Conservation (phyloP, 1,140 invertebrate genomes). For the Eupeodes corollae region DNA sequence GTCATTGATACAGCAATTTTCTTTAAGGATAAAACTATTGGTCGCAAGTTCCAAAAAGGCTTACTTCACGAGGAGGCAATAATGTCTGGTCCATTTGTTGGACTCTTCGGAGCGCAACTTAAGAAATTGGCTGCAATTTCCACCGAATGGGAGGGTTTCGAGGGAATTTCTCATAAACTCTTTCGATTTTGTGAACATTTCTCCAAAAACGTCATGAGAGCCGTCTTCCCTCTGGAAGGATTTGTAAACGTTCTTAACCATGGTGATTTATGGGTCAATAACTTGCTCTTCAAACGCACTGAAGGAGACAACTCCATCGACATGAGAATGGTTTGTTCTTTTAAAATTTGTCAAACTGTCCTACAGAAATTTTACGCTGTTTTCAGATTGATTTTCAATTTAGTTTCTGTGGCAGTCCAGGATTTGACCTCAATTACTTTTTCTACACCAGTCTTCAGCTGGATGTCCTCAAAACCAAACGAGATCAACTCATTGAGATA, state of each 20-base stretch:
- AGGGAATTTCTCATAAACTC: conserved; percentile 25
- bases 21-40: too few species aligned
- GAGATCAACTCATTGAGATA: conserved; percentile 24
- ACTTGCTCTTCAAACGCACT: conserved; percentile 46
- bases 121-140: conserved; percentile 20
- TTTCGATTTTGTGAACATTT: conserved; percentile 27
- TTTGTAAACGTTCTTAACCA: conserved; percentile 46
- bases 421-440: conserved; percentile 35
- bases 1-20: too few species aligned
- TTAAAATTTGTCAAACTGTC: too few species aligned
- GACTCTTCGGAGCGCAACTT: conserved; percentile 24
- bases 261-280: conserved; percentile 55
- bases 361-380: not conserved
- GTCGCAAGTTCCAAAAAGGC: conserved; percentile 3
- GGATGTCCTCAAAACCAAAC: conserved; percentile 24
- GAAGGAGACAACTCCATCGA: too few species aligned
- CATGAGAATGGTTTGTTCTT: too few species aligned
- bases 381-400: conserved; percentile 31
- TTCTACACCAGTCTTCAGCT: conserved; percentile 33
- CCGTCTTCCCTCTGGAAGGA: conserved; percentile 21
- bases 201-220: conserved; percentile 20
- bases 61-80: conserved; percentile 28
- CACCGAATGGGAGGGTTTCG: conserved; percentile 39
- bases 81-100: conserved; percentile 24
- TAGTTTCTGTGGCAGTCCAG: conserved; percentile 32